These are phyloP conservation scores for Drosophila mulleri DNA, from an alignment of 2,888 invertebrate species.

Conservation along the genomic window DNA sequence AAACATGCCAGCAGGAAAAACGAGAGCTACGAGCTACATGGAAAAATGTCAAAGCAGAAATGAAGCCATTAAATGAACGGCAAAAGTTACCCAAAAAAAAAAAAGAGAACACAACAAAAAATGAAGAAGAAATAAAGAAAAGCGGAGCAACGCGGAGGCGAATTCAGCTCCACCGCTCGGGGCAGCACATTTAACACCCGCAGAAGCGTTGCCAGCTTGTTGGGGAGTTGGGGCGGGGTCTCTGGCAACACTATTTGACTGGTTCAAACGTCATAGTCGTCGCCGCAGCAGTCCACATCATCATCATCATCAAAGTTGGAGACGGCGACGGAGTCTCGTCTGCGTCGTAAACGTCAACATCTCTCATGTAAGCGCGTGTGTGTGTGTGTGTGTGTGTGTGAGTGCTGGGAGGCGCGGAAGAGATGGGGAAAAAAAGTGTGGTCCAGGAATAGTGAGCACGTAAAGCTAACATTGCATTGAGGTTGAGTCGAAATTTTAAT, in stretches of 20 bases:
- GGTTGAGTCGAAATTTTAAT: slow-evolving; percentile 65
- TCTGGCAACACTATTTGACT: slow-evolving; percentile 53
- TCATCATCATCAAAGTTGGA: slow-evolving; percentile 51
- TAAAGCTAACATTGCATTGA: slow-evolving; percentile 33
- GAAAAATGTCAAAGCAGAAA: slow-evolving; percentile 79
- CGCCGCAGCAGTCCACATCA: slow-evolving; percentile 57
- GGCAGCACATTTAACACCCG: slow-evolving; percentile 76
- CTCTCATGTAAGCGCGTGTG: slow-evolving; percentile 53
- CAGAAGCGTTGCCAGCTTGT: slow-evolving; percentile 39
- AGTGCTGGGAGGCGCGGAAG: slow-evolving; percentile 7
- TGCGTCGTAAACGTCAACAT: slow-evolving; percentile 72
- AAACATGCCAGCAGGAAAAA: slow-evolving; percentile 60
- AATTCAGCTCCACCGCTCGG: slow-evolving; percentile 50
- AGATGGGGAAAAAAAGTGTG: slow-evolving; percentile 23
- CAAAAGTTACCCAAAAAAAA: slow-evolving; percentile 63
- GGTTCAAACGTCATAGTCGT: slow-evolving; percentile 60
- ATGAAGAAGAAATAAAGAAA: slow-evolving; percentile 30
- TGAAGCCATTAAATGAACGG: slow-evolving; percentile 80
- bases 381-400: slow-evolving; percentile 12
- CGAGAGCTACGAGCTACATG: slow-evolving; percentile 61
- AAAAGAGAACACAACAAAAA: slow-evolving; percentile 20
- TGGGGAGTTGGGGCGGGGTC: slow-evolving; percentile 1
- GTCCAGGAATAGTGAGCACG: slow-evolving; percentile 36
- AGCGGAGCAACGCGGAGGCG: slow-evolving; percentile 35
- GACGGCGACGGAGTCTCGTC: slow-evolving; percentile 41